phyloP scores from a whole-genome alignment of 2,888 invertebrate species.

The Nasonovia ribisnigri region DNA sequence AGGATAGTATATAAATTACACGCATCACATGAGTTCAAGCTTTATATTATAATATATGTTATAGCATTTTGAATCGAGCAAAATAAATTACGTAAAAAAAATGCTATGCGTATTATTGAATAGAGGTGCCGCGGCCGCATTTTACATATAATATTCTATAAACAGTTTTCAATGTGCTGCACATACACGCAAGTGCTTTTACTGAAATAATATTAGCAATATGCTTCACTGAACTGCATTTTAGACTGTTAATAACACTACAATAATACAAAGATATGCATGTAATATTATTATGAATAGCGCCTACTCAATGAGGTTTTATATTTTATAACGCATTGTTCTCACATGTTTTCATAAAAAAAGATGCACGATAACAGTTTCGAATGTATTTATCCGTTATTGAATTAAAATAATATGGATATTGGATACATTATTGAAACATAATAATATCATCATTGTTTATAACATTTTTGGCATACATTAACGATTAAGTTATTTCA shows the following conservation, averaged over 20 bases:
- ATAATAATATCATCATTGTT: neutral
- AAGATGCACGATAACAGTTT: neutral
- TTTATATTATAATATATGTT: constrained; percentile 1
- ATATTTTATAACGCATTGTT: neutral
- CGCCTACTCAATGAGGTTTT: neutral
- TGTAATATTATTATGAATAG: neutral
- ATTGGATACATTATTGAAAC: neutral
- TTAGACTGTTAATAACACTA: constrained; percentile 5
- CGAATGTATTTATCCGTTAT: neutral
- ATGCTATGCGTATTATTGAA: constrained; percentile 11
- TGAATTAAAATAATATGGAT: neutral
- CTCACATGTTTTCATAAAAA: neutral
- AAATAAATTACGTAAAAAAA: constrained; percentile 1
- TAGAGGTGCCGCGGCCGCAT: neutral
- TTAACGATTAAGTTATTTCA: neutral
- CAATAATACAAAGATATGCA: neutral
- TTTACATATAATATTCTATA: constrained; percentile 8
- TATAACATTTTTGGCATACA: neutral
- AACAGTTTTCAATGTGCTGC: constrained; percentile 2
- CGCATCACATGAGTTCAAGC: neutral
- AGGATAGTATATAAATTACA: constrained; percentile 17
- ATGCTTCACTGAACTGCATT: neutral
- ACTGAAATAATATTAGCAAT: constrained; percentile 9
- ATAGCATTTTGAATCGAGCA: constrained; percentile 12
- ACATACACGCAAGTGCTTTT: neutral